Conservation (phyloP, 2,113 vertebrate species). For the Chaetodon auriga region DNA sequence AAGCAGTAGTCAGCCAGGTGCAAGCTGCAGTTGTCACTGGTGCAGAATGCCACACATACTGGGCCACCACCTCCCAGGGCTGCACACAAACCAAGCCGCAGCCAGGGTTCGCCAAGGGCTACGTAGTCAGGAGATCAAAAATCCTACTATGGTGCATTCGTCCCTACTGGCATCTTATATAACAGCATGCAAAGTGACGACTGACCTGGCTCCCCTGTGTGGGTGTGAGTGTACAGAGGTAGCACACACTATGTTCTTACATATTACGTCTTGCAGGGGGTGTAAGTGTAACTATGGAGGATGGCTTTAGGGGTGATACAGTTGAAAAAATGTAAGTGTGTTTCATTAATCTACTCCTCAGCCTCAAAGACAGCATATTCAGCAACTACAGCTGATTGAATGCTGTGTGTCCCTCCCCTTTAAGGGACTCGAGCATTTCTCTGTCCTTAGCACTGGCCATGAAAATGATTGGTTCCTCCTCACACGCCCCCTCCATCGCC, state of each 20-base stretch:
- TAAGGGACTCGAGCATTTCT: constrained; percentile 35
- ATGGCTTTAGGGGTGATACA: constrained; percentile 25
- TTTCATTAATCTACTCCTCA: constrained; percentile 20
- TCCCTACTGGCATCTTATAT: constrained; percentile 32
- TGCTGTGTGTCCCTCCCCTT: constrained; percentile 24
- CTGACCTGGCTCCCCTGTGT: constrained; percentile 19
- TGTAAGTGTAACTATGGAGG: constrained; percentile 18
- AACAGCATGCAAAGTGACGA: constrained; percentile 36
- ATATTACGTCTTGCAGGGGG: not conserved
- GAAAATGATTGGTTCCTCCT: constrained; percentile 66
- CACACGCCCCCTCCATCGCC: constrained; percentile 69
- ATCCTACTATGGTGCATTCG: not conserved
- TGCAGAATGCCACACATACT: constrained; percentile 45
- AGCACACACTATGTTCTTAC: constrained; percentile 43
- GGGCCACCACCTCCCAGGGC: not conserved
- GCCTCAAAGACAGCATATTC: constrained; percentile 11
- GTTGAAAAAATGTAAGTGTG: constrained; percentile 28
- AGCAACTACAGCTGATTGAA: constrained; percentile 25
- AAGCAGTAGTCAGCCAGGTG: constrained; percentile 68
- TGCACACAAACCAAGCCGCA: constrained; percentile 3
- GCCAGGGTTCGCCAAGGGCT: not conserved
- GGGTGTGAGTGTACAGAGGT: constrained; percentile 17
- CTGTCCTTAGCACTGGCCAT: constrained; percentile 40
- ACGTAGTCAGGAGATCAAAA: constrained; percentile 17
- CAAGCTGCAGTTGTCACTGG: constrained; percentile 22